Conservation (phyloP, 2,888 invertebrate species). For the Siphlonurus alternatus region DNA sequence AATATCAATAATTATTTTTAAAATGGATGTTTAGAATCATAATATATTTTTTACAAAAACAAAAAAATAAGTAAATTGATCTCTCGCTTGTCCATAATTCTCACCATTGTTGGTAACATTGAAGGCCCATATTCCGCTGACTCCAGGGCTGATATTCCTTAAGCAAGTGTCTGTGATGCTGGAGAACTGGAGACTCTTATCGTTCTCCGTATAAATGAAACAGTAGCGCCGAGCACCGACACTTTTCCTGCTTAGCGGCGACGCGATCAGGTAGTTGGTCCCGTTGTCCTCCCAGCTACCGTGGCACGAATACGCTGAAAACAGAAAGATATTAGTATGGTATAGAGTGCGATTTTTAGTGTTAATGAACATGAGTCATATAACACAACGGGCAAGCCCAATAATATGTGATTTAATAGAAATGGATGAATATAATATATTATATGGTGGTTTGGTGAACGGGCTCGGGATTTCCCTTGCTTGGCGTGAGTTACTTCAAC, state of each 20-base stretch:
- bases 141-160: constrained; percentile 33
- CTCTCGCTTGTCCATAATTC: too few species aligned
- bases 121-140: constrained; percentile 40
- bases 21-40: too few species aligned
- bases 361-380: not conserved
- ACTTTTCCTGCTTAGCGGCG: constrained; percentile 33
- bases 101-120: constrained; percentile 51
- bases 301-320: constrained; percentile 50
- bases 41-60: too few species aligned
- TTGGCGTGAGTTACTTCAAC: too few species aligned
- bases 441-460: too few species aligned
- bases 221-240: constrained; percentile 38
- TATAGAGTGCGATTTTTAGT: not conserved
- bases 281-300: constrained; percentile 52
- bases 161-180: constrained; percentile 40
- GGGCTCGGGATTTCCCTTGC: too few species aligned
- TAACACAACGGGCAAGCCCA: not conserved
- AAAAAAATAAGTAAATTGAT: too few species aligned
- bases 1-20: too few species aligned
- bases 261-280: constrained; percentile 49
- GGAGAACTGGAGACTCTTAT: constrained; percentile 28
- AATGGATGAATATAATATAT: too few species aligned
- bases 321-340: constrained; percentile 10
- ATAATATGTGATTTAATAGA: too few species aligned
- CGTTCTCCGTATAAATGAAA: constrained; percentile 35